phyloP scores from a whole-genome alignment of 2,888 invertebrate species.

The Rhamphomyia laevipes region DNA sequence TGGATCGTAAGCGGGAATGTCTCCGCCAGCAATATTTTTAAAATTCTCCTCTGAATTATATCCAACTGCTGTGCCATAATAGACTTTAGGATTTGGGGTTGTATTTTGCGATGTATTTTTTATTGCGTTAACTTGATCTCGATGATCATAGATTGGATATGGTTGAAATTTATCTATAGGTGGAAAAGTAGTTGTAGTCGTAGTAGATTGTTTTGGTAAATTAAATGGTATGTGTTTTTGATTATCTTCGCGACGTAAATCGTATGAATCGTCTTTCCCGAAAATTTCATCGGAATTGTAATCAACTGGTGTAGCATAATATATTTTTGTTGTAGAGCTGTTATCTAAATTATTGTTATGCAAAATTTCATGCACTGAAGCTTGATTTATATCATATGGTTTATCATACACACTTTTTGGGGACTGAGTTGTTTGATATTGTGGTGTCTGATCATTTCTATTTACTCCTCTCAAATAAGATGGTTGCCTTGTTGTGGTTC shows the following conservation, averaged over 20 bases:
- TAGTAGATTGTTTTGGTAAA: too few relatives aligned
- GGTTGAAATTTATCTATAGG: too few relatives aligned
- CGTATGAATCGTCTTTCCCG: not conserved
- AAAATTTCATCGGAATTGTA: slow-evolving; percentile 19
- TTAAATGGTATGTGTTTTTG: not conserved
- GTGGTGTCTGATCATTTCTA: not conserved
- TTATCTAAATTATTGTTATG: slow-evolving; percentile 6
- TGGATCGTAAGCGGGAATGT: not conserved
- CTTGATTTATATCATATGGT: not conserved
- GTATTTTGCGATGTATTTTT: too few relatives aligned
- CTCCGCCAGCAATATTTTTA: not conserved
- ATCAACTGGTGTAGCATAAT: slow-evolving; percentile 28
- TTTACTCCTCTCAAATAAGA: too few relatives aligned
- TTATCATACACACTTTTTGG: not conserved
- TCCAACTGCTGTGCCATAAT: slow-evolving; percentile 28
- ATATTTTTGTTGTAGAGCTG: slow-evolving; percentile 12
- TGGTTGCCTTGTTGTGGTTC: not conserved
- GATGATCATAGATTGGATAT: too few relatives aligned
- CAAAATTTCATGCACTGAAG: slow-evolving; percentile 9
- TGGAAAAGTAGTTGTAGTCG: too few relatives aligned
- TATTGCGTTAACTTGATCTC: too few relatives aligned
- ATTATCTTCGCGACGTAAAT: not conserved
- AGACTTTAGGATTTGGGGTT: slow-evolving; percentile 11
- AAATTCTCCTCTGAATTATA: slow-evolving; percentile 20
- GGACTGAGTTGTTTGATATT: not conserved